Conservation (phyloP, 2,797 vertebrate genomes). For the Urosaurus nigricauda region DNA sequence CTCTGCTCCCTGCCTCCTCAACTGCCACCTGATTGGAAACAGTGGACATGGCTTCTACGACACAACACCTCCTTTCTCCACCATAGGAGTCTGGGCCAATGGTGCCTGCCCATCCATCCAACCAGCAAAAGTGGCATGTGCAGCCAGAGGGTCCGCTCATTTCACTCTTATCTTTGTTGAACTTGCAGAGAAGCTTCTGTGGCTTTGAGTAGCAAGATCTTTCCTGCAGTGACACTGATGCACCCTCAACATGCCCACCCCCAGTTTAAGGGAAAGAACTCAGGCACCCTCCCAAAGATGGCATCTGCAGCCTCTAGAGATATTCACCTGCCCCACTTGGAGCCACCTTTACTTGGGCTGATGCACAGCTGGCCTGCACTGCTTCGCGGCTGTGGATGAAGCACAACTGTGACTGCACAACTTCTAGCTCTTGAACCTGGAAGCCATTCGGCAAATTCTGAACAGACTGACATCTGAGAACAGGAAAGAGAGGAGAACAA, state of each 20-base stretch:
- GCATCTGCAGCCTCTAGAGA: background rate
- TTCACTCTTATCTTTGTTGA: background rate
- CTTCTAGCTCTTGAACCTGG: conserved; percentile 74
- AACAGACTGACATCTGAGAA: conserved; percentile 83
- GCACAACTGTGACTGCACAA: conserved; percentile 85
- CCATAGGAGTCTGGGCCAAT: background rate
- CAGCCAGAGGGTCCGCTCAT: background rate
- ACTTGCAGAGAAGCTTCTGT: background rate
- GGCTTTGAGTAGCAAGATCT: too few relatives aligned
- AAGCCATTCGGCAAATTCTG: conserved; percentile 85
- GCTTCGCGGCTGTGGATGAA: conserved; percentile 88
- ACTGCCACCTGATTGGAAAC: too few relatives aligned
- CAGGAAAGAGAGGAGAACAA: background rate
- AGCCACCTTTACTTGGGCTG: conserved; percentile 80
- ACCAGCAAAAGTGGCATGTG: background rate
- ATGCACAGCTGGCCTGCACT: conserved; percentile 69
- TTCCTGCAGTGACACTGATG: background rate
- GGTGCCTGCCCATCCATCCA: background rate
- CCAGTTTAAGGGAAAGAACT: too few relatives aligned
- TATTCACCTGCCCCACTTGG: conserved; percentile 90
- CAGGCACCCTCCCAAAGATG: background rate
- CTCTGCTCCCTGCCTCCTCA: too few relatives aligned
- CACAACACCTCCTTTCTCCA: too few relatives aligned
- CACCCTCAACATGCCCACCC: too few relatives aligned
- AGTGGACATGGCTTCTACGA: background rate